phyloP scores from a whole-genome alignment of 2,888 invertebrate species.

The Tuberolachnus salignus region DNA sequence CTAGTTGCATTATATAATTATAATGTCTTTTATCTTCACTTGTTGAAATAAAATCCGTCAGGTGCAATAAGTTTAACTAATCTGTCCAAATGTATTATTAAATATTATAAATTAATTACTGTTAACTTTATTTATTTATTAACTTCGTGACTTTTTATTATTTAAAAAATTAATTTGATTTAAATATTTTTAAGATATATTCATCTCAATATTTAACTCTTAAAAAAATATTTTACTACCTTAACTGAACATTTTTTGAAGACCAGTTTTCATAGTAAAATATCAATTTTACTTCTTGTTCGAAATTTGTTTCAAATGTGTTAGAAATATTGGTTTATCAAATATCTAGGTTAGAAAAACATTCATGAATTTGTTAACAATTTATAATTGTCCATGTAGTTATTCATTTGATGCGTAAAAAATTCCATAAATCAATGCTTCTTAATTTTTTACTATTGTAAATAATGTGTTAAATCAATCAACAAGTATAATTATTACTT shows the following conservation, averaged over 20 bases:
- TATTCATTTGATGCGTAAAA: neutral
- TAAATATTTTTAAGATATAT: neutral
- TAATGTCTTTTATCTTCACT: neutral
- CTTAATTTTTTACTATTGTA: neutral
- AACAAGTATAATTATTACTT: neutral
- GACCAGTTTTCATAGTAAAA: neutral
- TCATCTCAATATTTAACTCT: neutral
- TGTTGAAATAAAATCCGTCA: constrained; percentile 23
- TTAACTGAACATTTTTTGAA: neutral
- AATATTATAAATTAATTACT: constrained; percentile 23
- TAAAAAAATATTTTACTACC: neutral
- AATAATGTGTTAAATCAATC: neutral
- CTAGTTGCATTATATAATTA: neutral
- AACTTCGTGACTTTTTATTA: neutral
- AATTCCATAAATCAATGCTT: constrained; percentile 1
- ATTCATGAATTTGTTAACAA: neutral
- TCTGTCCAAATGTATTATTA: constrained; percentile 35
- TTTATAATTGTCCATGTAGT: constrained; percentile 4
- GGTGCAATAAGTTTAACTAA: constrained; percentile 49
- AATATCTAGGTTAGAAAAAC: too few relatives aligned
- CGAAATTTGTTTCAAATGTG: neutral
- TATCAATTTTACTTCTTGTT: neutral
- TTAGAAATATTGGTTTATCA: constrained; percentile 4
- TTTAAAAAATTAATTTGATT: neutral
- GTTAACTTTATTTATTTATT: neutral